Base-by-base conservation (phyloP, 2,113 vertebrate genomes). In the Cygnus buccinator region DNA sequence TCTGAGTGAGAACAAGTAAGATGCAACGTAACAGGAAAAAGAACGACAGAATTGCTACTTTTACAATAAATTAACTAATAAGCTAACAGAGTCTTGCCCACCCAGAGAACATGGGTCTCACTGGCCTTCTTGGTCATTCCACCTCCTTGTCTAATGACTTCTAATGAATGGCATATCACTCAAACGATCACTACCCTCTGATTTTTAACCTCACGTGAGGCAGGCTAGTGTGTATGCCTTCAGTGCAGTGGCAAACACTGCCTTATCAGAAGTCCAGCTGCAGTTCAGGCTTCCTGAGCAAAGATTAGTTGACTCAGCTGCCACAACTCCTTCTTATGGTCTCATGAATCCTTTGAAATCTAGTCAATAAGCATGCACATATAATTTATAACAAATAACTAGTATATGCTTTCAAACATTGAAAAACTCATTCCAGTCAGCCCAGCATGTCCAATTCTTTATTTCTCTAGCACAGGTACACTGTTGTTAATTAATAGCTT, bases 1-100 rank as follows among this genome's bases (percentile, higher is more conserved):
- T 97, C 93, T 90, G 37, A 43, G 3, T 23, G 3, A 63, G 15
- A 63, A 94, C n/a, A 84, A 89, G 39, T 63, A 94, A 96, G 61
- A 84, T 29, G 39, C 10, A 94, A 70, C 16, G 44, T 48, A 75
- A 19, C 17, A 89, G 31, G 26, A 23, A 50, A 76, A 52, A 58
- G 16, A 59, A 37, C 13, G 63, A 62, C 15, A 11, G 59, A 44
- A 67, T 4, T 79, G 58, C 59, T 77, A 63, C 29, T 25, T 58
- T 19, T 58, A 26, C 14, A 52, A 39, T 20, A 55, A 5, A 17
- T 46, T 74, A 66, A 82, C 7, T 29, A 66, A 14, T 31, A 76
- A 76, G 19, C 25, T 78, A 33, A 14, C 35, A 68, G 22, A 59
- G 5, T 57, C 12, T 33, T 46, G 1, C 6, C 33, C 37, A 41